Base-by-base conservation (phyloP, 2,113 vertebrate species). In the Sinocyclocheilus rhinocerous region DNA sequence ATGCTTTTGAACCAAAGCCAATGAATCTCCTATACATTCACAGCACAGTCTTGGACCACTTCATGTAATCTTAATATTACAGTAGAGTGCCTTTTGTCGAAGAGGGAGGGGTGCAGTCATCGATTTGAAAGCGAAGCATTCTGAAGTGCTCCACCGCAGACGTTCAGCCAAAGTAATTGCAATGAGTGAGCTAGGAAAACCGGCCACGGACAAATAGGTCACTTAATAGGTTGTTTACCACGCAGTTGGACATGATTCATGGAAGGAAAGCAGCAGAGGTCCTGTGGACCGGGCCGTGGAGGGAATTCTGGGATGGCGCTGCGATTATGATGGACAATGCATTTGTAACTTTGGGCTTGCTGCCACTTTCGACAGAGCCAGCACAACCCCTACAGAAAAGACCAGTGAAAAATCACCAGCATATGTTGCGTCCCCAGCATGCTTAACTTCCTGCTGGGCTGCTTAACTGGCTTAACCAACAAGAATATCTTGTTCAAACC, bases 121-220 rank as follows among this genome's bases (percentile, higher is more conserved):
- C 67, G 79, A 92, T 94, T 93, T 91, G 88, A 91, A 87, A 67
- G 76, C 85, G 90, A 93, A 92, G 5, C 0, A 89, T 91, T 85
- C 88, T 91, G 90, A 92, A 92, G 88, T 83, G n/a, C 82, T 90
- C 88, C 88, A 85, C 84, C 88, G 89, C 91, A 92, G 87, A 91
- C 88, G 90, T 85, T 91, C 84, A 92, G 85, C 85, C 93, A 94
- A 94, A 95, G 94, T 93, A 95, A 94, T 86, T 94, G 88, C 93
- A 86, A 76, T 84, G 92, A 94, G 90, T 93, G 92, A 95, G 93
- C 91, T 93, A 92, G 92, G 91, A 91, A 89, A 90, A 90, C 86
- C 94, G 93, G 93, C 91, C 92, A 12, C 81, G 93, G 93, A 95
- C 94, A 96, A 96, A 95, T 94, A 95, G 92, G 92, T 94, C 94